These are phyloP conservation scores for Macrotrachela quadricornifera DNA, from an alignment of 1,140 invertebrate species.

Conservation along the genomic window DNA sequence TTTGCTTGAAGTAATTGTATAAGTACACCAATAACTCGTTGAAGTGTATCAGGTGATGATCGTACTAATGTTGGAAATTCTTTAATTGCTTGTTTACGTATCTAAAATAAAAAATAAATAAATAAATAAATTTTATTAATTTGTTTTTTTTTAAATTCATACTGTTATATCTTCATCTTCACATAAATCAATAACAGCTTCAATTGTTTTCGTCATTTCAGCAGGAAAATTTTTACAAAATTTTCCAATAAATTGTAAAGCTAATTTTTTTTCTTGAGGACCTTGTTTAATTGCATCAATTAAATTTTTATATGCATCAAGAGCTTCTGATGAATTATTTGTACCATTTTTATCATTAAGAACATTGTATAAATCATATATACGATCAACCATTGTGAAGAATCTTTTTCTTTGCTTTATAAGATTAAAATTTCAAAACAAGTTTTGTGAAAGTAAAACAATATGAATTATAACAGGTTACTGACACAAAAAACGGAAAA, in stretches of 20 bases:
- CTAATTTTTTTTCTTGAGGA: constrained; percentile 66
- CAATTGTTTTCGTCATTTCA: constrained; percentile 57
- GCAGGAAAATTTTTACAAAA: constrained; percentile 78
- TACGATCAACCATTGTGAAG: too few relatives aligned
- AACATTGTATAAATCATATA: too few relatives aligned
- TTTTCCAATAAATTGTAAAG: constrained; percentile 76
- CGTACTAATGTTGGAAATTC: constrained; percentile 66
- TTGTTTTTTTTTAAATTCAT: constrained; percentile 18
- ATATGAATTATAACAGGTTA: too few relatives aligned
- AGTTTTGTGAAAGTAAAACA: too few relatives aligned
- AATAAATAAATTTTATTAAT: too few relatives aligned
- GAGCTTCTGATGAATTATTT: too few relatives aligned
- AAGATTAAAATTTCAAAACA: too few relatives aligned
- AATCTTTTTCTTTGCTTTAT: too few relatives aligned
- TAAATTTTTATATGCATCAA: too few relatives aligned
- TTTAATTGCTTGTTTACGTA: constrained; percentile 80
- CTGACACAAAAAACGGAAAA: too few relatives aligned
- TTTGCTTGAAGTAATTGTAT: constrained; percentile 58
- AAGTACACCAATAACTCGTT: constrained; percentile 69
- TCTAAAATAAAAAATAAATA: constrained; percentile 37
- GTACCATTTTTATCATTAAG: too few relatives aligned
- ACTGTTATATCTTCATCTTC: constrained; percentile 78
- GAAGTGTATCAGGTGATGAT: constrained; percentile 50
- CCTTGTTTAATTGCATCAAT: constrained; percentile 19
- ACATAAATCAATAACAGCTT: constrained; percentile 74